Base-by-base conservation (phyloP, 2,888 invertebrate genomes). In the Temnothorax rugatulus region DNA sequence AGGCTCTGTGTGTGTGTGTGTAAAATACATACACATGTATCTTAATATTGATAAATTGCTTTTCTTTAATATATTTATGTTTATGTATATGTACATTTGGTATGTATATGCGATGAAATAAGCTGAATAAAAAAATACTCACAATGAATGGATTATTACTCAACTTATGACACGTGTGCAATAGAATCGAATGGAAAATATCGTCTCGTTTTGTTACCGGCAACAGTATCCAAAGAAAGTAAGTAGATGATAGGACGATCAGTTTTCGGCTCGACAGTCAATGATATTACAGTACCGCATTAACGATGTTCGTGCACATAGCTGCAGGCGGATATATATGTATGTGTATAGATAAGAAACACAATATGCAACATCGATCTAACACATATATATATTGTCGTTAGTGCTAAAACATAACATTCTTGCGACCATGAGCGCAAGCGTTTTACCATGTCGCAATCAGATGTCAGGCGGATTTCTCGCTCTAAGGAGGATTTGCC, bases 241-340 rank as follows among this genome's bases (percentile, higher is more conserved):
- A 47, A 34, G 7, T 50, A 61, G 54, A 66, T n/a, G 59, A 79
- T 21, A 76, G n/a, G 75, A 69, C 57, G 76, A 81, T 63, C 69
- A 76, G 64, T 61, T 73, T 64, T 79, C 76, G 83, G 86, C 84
- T 82, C 88, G 88, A 88, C 90, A 92, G 92, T 90, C 88, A 87
- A 91, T 89, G 90, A 91, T 90, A 29, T 29, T 29, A 29, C 29
- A 92, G 88, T 91, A 92, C 92, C 90, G 92, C 91, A 92, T 91
- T 91, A 93, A 94, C 90, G 91, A 93, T 93, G 93, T 94, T 64
- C 94, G 94, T 94, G 94, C 94, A 94, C 89, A 92, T 91, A 92
- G 91, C 91, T 93, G 93, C 92, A 94, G 93, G 93, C 94, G 91
- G 91, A 93, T 88, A 89, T 83, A 89, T 64, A 52, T 64, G 63